Evolutionary conservation across 2,113 vertebrate genomes (phyloP).

Genomic region (Paradisaea rubra): DNA sequence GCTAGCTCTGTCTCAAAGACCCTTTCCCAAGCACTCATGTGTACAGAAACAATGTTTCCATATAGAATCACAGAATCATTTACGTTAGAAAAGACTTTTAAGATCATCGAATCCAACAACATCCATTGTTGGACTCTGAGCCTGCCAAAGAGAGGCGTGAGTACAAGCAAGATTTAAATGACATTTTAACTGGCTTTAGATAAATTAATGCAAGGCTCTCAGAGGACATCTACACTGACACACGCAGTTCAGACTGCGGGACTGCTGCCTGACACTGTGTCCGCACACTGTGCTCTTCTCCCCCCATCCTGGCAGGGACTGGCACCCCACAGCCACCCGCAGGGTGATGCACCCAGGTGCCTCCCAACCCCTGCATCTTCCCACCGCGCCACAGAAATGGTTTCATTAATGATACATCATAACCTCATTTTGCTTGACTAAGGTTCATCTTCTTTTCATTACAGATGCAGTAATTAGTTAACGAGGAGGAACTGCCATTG

Average conservation of each 20-base stretch:
- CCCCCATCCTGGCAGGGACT: rapidly evolving
- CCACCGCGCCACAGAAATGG: not conserved
- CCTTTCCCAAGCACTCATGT: not conserved
- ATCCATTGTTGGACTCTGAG: rapidly evolving
- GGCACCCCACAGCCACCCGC: not conserved
- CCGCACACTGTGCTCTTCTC: not conserved
- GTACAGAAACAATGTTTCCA: not conserved
- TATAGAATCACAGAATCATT: not conserved
- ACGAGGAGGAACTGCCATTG: not conserved
- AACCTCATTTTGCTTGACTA: conserved; percentile 20
- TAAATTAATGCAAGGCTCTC: not conserved
- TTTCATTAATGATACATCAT: not conserved
- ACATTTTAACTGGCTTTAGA: not conserved
- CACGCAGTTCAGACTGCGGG: not conserved
- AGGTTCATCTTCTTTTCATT: conserved; percentile 20
- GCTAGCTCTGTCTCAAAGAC: not conserved
- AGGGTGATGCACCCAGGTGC: not conserved
- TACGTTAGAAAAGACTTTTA: not conserved
- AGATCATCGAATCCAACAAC: rapidly evolving
- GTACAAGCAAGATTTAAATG: not conserved
- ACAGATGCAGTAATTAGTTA: not conserved
- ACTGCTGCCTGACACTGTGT: rapidly evolving
- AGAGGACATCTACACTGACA: not conserved
- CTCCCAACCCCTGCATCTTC: not conserved
- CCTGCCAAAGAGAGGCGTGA: not conserved